phyloP scores from a whole-genome alignment of 2,888 invertebrate genomes.

The Fragum sueziense region DNA sequence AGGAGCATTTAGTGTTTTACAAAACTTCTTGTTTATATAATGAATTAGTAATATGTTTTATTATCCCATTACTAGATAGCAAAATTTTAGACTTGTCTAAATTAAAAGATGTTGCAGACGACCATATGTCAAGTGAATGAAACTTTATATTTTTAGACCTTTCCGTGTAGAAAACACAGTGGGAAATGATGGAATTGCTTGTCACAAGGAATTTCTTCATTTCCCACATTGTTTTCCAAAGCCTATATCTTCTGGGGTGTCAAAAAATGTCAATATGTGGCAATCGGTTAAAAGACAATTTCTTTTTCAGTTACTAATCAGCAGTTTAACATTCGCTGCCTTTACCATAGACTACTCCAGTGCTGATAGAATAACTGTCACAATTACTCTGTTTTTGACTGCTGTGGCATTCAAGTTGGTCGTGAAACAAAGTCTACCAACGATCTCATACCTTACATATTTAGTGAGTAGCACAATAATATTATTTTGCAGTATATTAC shows the following conservation, averaged over 20 bases:
- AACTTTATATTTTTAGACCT: no score
- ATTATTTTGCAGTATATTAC: no score
- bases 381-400: constrained; percentile 76
- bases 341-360: constrained; percentile 68
- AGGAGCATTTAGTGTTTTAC: no score
- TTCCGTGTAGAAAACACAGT: background rate
- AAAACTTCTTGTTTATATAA: no score
- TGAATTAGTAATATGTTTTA: no score
- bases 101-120: no score
- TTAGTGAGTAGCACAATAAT: constrained; percentile 67
- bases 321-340: constrained; percentile 71
- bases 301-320: constrained; percentile 74
- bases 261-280: no score
- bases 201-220: constrained; percentile 7
- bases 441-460: constrained; percentile 79
- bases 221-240: background rate
- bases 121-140: no score
- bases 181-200: background rate
- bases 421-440: constrained; percentile 76
- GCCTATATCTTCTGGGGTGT: no score
- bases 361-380: constrained; percentile 72
- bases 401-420: constrained; percentile 79
- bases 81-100: no score
- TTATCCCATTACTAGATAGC: no score
- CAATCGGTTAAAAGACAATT: no score